Conservation (phyloP, 1,140 invertebrate species). For the Meloidogyne floridensis region DNA sequence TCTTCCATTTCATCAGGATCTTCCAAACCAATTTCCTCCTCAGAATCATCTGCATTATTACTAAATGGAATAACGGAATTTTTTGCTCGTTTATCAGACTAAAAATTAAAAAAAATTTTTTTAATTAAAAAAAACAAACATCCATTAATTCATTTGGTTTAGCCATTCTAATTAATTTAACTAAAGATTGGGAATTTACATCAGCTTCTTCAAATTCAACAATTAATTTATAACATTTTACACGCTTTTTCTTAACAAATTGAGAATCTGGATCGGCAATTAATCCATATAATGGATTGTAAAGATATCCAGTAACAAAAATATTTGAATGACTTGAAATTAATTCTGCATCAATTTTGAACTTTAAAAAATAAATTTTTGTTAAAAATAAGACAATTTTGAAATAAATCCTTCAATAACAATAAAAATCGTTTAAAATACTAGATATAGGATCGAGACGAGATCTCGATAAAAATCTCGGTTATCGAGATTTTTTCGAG, state of each 20-base stretch:
- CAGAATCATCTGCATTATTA: neutral
- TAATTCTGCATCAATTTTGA: conserved; percentile 25
- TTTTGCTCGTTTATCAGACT: neutral
- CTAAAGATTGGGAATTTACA: neutral
- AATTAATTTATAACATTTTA: conserved; percentile 27
- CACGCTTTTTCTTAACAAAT: conserved; percentile 22
- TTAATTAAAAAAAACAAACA: neutral
- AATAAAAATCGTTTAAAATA: too few species aligned
- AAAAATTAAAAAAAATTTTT: neutral
- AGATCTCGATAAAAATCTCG: too few species aligned
- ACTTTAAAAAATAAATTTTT: neutral
- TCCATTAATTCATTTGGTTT: conserved; percentile 12
- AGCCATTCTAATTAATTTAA: conserved; percentile 26
- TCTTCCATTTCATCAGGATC: conserved; percentile 10
- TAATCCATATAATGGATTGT: conserved; percentile 17
- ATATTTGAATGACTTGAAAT: neutral
- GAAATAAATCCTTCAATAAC: too few species aligned
- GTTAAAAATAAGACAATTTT: neutral
- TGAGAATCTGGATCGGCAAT: neutral
- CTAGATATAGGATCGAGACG: too few species aligned
- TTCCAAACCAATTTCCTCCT: conserved; percentile 18
- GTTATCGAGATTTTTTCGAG: too few species aligned
- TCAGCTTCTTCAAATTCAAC: neutral
- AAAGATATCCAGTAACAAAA: conserved; percentile 13
- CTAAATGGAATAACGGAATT: neutral